Conservation (phyloP, 2,113 vertebrate genomes). For the Channa maculata region DNA sequence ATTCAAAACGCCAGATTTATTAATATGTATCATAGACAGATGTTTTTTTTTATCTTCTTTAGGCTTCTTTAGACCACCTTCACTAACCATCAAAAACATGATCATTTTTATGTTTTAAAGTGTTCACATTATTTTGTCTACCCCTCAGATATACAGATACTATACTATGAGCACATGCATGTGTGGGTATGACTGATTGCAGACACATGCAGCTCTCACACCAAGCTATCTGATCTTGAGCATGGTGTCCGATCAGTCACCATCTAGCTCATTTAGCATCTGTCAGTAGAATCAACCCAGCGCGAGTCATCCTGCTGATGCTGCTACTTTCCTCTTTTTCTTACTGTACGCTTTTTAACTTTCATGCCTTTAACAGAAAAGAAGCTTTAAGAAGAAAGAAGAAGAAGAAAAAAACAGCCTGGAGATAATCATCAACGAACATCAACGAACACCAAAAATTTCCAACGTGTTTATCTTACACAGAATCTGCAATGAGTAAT, state of each 20-base stretch:
- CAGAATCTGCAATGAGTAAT: slow-evolving; percentile 83
- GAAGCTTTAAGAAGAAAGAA: slow-evolving; percentile 33
- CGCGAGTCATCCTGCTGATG: slow-evolving; percentile 71
- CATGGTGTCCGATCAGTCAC: slow-evolving; percentile 61
- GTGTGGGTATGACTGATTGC: slow-evolving; percentile 9
- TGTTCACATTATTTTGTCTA: background rate
- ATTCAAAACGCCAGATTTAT: no score
- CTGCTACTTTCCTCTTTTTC: slow-evolving; percentile 51
- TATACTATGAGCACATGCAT: background rate
- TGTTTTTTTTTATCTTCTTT: no score
- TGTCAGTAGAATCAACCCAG: slow-evolving; percentile 60
- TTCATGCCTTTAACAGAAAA: slow-evolving; percentile 49
- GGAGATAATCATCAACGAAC: slow-evolving; percentile 76
- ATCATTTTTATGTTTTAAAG: slow-evolving; percentile 1
- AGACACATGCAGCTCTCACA: slow-evolving; percentile 31
- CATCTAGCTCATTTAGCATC: slow-evolving; percentile 77
- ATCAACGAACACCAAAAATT: slow-evolving; percentile 77
- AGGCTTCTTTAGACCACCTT: no score
- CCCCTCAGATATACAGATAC: no score
- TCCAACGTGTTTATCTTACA: slow-evolving; percentile 78
- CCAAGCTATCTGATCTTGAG: slow-evolving; percentile 47
- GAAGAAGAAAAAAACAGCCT: slow-evolving; percentile 24
- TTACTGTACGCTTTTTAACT: slow-evolving; percentile 22
- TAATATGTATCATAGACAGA: no score
- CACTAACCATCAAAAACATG: background rate